Base-by-base conservation (phyloP, 2,113 vertebrate genomes). In the Syngnathus typhle region DNA sequence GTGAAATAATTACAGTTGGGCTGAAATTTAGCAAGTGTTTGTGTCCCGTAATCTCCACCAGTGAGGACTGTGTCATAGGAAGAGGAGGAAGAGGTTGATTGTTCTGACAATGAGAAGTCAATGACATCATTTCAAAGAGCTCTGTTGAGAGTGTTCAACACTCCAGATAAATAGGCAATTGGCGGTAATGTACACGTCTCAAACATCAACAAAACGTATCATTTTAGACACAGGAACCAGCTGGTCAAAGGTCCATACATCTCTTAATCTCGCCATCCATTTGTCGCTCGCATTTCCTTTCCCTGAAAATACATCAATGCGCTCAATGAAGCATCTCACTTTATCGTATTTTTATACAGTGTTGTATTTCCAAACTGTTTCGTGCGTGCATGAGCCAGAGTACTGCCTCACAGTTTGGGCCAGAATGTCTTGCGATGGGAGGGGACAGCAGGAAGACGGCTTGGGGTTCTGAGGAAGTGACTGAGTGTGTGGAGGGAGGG, bases 31-130 rank as follows among this genome's bases (percentile, higher is more conserved):
- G 68, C 51, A 59, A 79, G 77, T 85, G 82, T 85, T 82, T 88
- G 82, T 85, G 74, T 80, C 52, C 73, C 41, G 75, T 76, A 85
- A 84, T 87, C 84, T 81, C 77, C 66, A 76, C 65, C 76, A 78
- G 80, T 52, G 49, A 75, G 65, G 82, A 72, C 82, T 43, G 69
- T 81, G 87, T 89, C 87, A 88, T 87, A 90, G 89, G 89, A 91
- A 89, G 80, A 74, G 71, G 84, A 90, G 90, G 90, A 90, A 90
- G 80, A 82, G 67, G 87, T 27, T 73, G 78, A 90, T 91, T 91
- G 90, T 91, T 91, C 86, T 74, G 71, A 77, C 82, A 88, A 88
- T 37, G 70, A 87, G 83, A 83, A 79, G 70, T 71, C 69, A 65
- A 87, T 89, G 88, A 89, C 87, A 89, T 91, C 84, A 91, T 87